A percentile compares a stretch with the other conserved stretches of the same genome.
phyloP scores from a whole-genome alignment of 2,113 vertebrate genomes.

The Clarias macrocephalus region DNA sequence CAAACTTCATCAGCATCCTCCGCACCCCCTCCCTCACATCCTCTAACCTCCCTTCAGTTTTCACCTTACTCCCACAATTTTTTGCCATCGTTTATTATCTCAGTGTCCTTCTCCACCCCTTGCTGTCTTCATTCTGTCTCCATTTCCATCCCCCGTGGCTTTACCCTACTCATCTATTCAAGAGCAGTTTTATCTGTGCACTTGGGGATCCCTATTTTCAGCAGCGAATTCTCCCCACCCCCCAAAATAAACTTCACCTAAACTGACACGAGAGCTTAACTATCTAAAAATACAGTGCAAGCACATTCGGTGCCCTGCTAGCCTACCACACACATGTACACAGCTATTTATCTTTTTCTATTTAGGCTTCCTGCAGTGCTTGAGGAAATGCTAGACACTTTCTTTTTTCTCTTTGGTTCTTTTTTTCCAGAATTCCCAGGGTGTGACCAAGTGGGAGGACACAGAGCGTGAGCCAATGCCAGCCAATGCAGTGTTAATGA shows the following conservation, averaged over 20 bases:
- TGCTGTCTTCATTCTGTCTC: background rate
- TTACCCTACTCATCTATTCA: constrained; percentile 28
- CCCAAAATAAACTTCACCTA: constrained; percentile 9
- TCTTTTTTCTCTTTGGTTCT: background rate
- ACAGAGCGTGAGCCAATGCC: background rate
- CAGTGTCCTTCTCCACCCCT: constrained; percentile 10
- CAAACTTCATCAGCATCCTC: constrained; percentile 10
- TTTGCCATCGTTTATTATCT: constrained; percentile 9
- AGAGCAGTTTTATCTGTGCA: constrained; percentile 52
- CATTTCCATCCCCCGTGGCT: background rate
- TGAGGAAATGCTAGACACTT: constrained; percentile 16
- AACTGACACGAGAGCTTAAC: constrained; percentile 19
- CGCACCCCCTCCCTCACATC: background rate
- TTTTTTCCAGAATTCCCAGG: constrained; percentile 9
- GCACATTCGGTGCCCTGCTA: constrained; percentile 11
- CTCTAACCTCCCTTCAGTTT: constrained; percentile 8
- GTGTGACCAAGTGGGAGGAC: background rate
- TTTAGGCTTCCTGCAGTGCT: constrained; percentile 36
- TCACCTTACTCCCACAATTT: constrained; percentile 5
- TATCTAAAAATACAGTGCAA: constrained; percentile 35
- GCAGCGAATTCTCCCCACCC: background rate
- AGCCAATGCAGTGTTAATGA: background rate
- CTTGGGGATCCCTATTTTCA: constrained; percentile 33
- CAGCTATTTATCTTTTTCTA: background rate
- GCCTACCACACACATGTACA: background rate